Conservation (phyloP, 2,888 invertebrate genomes). For the Leptothorax acervorum region DNA sequence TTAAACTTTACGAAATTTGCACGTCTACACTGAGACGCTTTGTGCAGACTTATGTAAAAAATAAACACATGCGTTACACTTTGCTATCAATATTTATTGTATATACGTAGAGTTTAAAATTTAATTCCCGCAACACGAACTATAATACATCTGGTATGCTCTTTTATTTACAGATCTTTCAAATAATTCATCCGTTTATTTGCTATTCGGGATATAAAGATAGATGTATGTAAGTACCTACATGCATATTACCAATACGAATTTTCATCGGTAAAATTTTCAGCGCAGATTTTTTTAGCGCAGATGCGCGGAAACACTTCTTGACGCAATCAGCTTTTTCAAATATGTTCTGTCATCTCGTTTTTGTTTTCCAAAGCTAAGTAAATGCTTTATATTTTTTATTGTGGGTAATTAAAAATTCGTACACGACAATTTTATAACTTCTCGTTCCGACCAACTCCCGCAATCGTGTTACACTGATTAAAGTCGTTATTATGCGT, state of each 20-base stretch:
- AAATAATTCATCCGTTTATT: not conserved
- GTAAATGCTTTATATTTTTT: not conserved
- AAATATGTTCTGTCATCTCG: not conserved
- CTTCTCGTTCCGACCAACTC: not conserved
- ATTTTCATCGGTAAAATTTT: constrained; percentile 12
- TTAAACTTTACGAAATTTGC: not conserved
- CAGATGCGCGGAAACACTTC: not conserved
- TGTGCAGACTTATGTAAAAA: not conserved
- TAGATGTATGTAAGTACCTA: too few species aligned
- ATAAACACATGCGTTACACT: not conserved
- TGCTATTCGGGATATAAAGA: not conserved
- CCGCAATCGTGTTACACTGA: not conserved
- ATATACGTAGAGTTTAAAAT: not conserved
- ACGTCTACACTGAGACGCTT: not conserved
- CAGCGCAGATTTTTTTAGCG: not conserved
- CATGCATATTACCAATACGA: not conserved
- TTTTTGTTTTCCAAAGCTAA: not conserved
- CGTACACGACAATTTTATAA: not conserved
- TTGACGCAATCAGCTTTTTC: constrained; percentile 14
- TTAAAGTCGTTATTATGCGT: constrained; percentile 42
- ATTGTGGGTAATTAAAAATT: not conserved
- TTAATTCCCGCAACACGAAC: not conserved
- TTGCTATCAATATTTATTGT: not conserved
- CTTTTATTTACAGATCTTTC: not conserved
- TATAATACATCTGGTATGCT: not conserved